phyloP scores from a whole-genome alignment of 2,888 invertebrate genomes.

The Himalopsyche kuldschensis region DNA sequence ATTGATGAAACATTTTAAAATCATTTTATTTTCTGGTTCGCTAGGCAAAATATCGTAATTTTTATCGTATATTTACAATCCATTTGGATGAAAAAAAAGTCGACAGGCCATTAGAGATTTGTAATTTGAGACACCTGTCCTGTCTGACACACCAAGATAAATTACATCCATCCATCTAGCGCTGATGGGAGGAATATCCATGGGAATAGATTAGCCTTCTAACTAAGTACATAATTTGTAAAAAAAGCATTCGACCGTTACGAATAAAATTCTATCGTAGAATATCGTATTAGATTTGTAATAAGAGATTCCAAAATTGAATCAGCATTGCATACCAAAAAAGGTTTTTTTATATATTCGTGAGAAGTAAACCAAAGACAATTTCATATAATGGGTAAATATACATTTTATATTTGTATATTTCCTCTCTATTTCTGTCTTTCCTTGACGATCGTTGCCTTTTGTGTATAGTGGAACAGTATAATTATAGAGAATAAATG shows the following conservation, averaged over 20 bases:
- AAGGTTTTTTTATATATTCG: no score
- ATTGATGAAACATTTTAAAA: no score
- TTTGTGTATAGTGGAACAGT: no score
- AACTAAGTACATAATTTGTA: background rate
- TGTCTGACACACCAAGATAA: background rate
- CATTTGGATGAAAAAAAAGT: background rate
- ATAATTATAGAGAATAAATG: no score
- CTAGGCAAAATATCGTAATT: background rate
- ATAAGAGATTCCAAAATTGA: background rate
- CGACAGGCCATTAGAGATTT: background rate
- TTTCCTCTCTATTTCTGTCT: no score
- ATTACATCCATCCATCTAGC: background rate
- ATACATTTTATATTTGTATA: no score
- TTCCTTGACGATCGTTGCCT: no score
- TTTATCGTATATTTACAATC: background rate
- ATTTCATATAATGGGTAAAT: no score
- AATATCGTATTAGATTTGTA: background rate
- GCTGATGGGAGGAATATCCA: background rate
- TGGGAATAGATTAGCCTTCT: background rate
- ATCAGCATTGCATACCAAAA: no score
- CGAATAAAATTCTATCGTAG: background rate
- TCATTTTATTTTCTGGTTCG: no score
- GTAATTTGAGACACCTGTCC: constrained; percentile 1
- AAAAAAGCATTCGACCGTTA: background rate
- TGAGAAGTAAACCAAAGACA: no score